phyloP scores from a whole-genome alignment of 2,888 invertebrate genomes.

The Leucozona laternaria region DNA sequence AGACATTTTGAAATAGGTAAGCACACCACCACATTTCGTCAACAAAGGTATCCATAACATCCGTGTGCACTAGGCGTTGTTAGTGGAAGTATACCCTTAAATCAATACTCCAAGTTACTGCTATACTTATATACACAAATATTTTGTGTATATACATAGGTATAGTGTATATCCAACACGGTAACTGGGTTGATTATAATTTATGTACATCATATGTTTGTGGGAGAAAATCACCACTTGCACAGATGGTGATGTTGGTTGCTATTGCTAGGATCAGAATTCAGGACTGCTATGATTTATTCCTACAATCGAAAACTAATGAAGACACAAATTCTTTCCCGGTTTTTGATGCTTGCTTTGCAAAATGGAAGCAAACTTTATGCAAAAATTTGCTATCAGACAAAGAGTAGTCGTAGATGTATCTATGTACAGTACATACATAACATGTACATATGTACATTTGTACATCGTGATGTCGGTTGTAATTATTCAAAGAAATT shows the following conservation, averaged over 20 bases:
- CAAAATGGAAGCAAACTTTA: slow-evolving; percentile 18
- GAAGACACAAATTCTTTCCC: slow-evolving; percentile 12
- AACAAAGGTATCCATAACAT: slow-evolving; percentile 55
- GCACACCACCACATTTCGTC: slow-evolving; percentile 27
- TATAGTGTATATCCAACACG: slow-evolving; percentile 10
- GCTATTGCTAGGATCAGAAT: slow-evolving; percentile 5
- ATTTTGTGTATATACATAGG: not conserved
- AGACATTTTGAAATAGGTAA: slow-evolving; percentile 43
- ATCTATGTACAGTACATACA: no score
- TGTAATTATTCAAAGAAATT: no score
- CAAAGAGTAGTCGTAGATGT: not conserved
- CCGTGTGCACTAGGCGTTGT: slow-evolving; percentile 39
- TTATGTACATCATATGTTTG: slow-evolving; percentile 60
- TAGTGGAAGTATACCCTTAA: slow-evolving; percentile 44
- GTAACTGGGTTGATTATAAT: slow-evolving; percentile 55
- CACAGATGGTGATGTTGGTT: slow-evolving; percentile 20
- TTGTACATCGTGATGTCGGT: no score
- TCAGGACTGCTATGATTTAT: slow-evolving; percentile 32
- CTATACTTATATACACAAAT: not conserved
- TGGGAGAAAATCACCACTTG: slow-evolving; percentile 17
- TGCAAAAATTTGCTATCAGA: slow-evolving; percentile 30
- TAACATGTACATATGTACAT: not conserved
- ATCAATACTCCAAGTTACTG: slow-evolving; percentile 53
- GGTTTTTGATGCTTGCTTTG: slow-evolving; percentile 22
- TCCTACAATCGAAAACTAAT: slow-evolving; percentile 47